Evolutionary conservation across 2,113 vertebrate species (phyloP).

Genomic region (Pimephales promelas): DNA sequence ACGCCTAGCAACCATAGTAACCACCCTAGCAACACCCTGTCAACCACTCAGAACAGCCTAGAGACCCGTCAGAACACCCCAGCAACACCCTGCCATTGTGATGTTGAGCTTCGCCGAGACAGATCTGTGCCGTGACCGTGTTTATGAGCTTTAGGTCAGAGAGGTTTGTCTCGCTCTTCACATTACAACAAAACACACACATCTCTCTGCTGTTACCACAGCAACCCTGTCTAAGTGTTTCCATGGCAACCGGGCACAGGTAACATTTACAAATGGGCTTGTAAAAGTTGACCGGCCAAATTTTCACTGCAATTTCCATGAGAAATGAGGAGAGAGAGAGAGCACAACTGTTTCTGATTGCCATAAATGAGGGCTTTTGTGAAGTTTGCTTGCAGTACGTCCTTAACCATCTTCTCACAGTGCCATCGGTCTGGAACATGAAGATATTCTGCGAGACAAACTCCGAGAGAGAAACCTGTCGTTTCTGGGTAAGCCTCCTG

Average conservation of each 20-base stretch:
- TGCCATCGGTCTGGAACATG: constrained; percentile 93
- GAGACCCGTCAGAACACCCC: not conserved
- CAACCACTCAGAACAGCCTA: not conserved
- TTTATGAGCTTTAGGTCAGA: not conserved
- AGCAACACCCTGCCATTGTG: not conserved
- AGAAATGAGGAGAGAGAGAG: not conserved
- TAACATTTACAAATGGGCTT: constrained; percentile 41
- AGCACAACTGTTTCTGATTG: not conserved
- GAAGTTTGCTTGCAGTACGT: constrained; percentile 63
- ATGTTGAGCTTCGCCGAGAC: not conserved
- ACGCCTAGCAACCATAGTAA: too few relatives aligned
- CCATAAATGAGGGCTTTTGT: not conserved
- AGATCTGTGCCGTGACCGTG: not conserved
- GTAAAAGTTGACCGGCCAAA: constrained; percentile 27
- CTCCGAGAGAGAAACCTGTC: constrained; percentile 90
- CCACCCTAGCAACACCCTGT: not conserved
- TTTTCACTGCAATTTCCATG: not conserved
- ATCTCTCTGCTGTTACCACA: constrained; percentile 62
- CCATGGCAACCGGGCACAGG: constrained; percentile 64
- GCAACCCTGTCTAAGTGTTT: constrained; percentile 62
- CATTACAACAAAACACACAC: constrained; percentile 38
- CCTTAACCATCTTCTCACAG: constrained; percentile 82
- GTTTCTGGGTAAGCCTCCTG: constrained; percentile 89
- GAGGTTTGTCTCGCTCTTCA: constrained; percentile 24
- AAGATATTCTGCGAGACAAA: constrained; percentile 89